phyloP scores from a whole-genome alignment of 2,888 invertebrate genomes.

The Galerucella nymphaeae region DNA sequence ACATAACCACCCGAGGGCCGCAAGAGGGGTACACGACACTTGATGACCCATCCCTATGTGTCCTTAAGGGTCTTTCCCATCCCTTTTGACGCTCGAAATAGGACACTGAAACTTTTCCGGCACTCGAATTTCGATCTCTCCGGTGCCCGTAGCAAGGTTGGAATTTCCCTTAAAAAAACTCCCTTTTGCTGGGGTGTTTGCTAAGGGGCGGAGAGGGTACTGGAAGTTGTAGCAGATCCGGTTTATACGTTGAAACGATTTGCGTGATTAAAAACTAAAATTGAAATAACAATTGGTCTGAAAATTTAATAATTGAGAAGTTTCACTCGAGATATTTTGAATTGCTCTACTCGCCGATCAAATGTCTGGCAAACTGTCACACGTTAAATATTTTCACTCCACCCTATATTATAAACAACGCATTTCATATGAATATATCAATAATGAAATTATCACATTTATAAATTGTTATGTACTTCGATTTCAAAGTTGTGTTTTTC shows the following conservation, averaged over 20 bases:
- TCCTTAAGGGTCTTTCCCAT: constrained; percentile 37
- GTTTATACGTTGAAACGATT: not conserved
- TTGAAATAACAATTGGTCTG: not conserved
- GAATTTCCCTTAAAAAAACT: constrained; percentile 30
- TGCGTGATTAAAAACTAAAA: not conserved
- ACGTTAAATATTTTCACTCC: no score
- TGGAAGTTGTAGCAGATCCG: constrained; percentile 12
- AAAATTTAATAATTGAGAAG: no score
- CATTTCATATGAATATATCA: no score
- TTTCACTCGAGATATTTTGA: no score
- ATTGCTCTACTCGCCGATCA: no score
- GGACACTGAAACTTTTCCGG: constrained; percentile 40
- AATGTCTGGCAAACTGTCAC: no score
- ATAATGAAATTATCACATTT: no score
- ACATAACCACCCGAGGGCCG: constrained; percentile 4
- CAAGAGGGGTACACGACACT: constrained; percentile 23
- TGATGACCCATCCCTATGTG: constrained; percentile 40
- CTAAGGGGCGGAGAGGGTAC: not conserved
- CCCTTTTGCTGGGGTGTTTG: constrained; percentile 15
- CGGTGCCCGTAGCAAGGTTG: constrained; percentile 34
- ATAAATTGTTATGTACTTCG: no score
- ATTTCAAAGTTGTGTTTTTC: no score
- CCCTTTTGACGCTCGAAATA: constrained; percentile 36
- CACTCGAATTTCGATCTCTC: constrained; percentile 38
- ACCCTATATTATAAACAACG: no score